Base-by-base conservation (phyloP, 2,113 vertebrate species). In the Emydura subglobosa region DNA sequence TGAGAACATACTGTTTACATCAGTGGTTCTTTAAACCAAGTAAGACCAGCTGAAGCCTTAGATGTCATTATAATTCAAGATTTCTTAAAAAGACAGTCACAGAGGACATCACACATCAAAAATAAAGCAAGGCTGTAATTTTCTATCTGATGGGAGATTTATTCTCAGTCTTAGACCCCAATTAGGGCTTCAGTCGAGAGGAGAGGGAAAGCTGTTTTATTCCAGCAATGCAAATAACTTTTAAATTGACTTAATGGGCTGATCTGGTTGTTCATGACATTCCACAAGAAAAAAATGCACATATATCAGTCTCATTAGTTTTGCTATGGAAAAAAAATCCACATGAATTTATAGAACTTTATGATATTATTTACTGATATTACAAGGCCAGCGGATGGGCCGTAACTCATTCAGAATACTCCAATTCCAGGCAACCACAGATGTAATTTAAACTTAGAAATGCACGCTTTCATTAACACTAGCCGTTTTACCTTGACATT, bases 1-100 rank as follows among this genome's bases (percentile, higher is more conserved):
- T 89, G 88, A 91, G 83, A 95, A 92, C 39, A 91, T 87, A 72
- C 82, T 47, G 22, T 92, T 96, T 87, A 74, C 51, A 72, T 82
- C 65, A 47, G 21, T 88, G 13, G 29, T 53, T 91, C 83, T 95
- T 92, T 93, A 92, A 83, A 91, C 54, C 49, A 81, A 93, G 61
- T 82, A 89, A 76, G 78, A 79, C 61, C 24, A 82, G 42, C 85
- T 82, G 31, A 61, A 79, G 68, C 82, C 54, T 94, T 54, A n/a
- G 53, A 21, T 91, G 83, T 82, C 59, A 53, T 94, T 93, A 44
- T 87, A 84, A 93, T 87, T 89, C 91, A 85, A n/a, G 27, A 79
- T 51, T 86, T 78, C 49, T 93, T 95, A 86, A 82, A 59, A 89
- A 82, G 54, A 79, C 24, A 54, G 25, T 92, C 83, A 94, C 1